A percentile compares a stretch with the other conserved stretches of the same genome.
Conservation (phyloP, 2,888 invertebrate species). For the Eubasilissa splendida region DNA sequence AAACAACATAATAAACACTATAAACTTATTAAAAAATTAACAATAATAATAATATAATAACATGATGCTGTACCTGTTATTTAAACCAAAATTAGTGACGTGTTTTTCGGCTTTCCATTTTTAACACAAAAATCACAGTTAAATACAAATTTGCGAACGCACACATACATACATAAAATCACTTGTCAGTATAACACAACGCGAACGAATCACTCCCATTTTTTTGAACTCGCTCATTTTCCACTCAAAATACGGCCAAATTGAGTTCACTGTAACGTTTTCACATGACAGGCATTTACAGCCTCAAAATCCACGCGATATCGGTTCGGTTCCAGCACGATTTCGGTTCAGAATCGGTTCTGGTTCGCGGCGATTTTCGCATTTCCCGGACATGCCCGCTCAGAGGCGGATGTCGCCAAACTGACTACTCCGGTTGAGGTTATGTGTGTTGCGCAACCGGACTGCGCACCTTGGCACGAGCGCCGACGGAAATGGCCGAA, state of each 20-base stretch:
- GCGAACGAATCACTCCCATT: constrained; percentile 17
- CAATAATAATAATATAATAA: neutral
- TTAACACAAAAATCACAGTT: constrained; percentile 15
- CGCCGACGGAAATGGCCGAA: constrained; percentile 30
- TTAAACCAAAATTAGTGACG: neutral
- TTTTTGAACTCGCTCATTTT: constrained; percentile 3
- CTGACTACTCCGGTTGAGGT: constrained; percentile 45
- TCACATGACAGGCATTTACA: neutral
- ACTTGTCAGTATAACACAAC: constrained; percentile 2
- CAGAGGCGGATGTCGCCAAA: constrained; percentile 49
- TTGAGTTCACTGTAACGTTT: neutral
- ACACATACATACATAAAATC: constrained; percentile 19
- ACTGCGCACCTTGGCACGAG: constrained; percentile 45
- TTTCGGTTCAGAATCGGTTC: constrained; percentile 16
- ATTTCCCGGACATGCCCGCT: constrained; percentile 36
- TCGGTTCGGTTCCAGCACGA: neutral
- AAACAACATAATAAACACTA: too few relatives aligned
- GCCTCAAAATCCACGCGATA: neutral
- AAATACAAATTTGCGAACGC: constrained; percentile 3
- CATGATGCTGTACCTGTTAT: neutral
- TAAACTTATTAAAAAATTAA: neutral
- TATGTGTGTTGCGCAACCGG: constrained; percentile 45
- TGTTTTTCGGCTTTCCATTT: neutral
- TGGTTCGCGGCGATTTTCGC: constrained; percentile 32
- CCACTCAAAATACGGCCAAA: neutral